Evolutionary conservation across 2,888 invertebrate species (phyloP), one percentile per base, ranked within the genome.

Genomic region (Sinodicranocentrus sp.): DNA sequence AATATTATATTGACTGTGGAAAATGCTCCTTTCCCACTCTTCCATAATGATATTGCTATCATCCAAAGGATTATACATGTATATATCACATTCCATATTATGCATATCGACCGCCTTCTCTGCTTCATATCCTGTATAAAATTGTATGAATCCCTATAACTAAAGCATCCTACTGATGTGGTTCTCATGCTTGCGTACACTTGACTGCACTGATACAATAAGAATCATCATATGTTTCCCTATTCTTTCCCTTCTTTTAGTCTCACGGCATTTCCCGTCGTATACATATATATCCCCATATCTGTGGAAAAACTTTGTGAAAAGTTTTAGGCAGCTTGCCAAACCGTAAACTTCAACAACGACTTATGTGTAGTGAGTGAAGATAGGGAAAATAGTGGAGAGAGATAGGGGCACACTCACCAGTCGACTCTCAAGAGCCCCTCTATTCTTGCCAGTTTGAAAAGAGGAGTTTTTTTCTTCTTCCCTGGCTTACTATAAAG

Each of bases 261-360:
- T 78, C 63, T 48, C 33, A 25, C 65, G 33, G 63, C 54, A 67
- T 44, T 52, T 23, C 21, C 25, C 23, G 15, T 28, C 17, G 17
- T 10, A 23, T 21, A 63, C 33, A 57, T 52, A 15, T 25, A 67
- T 71, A 63, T 17, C 8, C n/a, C 8, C 25, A 65, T 10, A 26
- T 67, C 54, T 19, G 28, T 54, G 43, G 57, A 48, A 57, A 78
- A 79, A 61, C 52, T 28, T 82, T 75, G 71, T 73, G 72, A 65
- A 73, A 68, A 78, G 67, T 86, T 84, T 72, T 84, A 82, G 86
- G 86, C 86, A 68, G 44, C 67, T 84, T 85, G 86, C 86, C 86
- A 86, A 82, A 67, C 57, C 75, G 68, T 75, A 68, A 75, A 82
- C 82, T 82, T 82, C 75, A 82, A 82, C 82, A 72, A 68, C 68